Base-by-base conservation (phyloP, 2,888 invertebrate genomes). In the Lamellibrachia satsuma region DNA sequence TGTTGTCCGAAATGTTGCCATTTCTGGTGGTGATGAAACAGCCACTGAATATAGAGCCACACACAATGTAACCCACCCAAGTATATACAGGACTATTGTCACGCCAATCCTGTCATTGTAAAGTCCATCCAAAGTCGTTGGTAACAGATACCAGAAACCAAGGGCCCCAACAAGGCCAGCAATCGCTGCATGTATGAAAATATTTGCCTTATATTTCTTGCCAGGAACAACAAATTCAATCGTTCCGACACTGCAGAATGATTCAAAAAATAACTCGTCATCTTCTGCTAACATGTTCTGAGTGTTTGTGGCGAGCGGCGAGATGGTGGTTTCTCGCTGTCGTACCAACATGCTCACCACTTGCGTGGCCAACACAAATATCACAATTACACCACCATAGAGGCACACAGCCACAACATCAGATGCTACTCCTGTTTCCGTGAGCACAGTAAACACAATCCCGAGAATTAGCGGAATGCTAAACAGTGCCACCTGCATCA, bases 1-100 rank as follows among this genome's bases (percentile, higher is more conserved):
- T 94, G 95, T 94, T 1, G 96, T 95, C 91, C 95, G 95, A 93
- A 94, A 96, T 6, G 95, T 95, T 27, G 96, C 96, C 11, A 95
- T 95, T 93, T 96, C 96, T 52, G 96, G 96, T n/a, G 96, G 96
- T 7, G 95, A 94, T 7, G 94, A 94, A 7, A 95, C 95, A 6
- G 95, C 95, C 93, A 96, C 94, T 11, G 96, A 95, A 94, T 96
- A 96, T 94, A 95, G 96, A 15, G 96, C 95, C 52, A 96, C 94
- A 93, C 95, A 94, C 51, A 96, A 90, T 3, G 95, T 95, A 9
- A 96, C 93, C 96, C 96, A 96, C 39, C 96, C 96, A 57, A 96
- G 94, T 52, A 95, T 94, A 93, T 95, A 95, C 27, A 96, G 92
- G 15, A 95, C 92, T 11, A 95, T 95, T 52, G 95, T 95, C 1